Percentiles rank a stretch among this genome's conserved stretches.
These are phyloP conservation scores for Bucorvus abyssinicus DNA, from an alignment of 2,797 vertebrate genomes.

Conservation along the genomic window DNA sequence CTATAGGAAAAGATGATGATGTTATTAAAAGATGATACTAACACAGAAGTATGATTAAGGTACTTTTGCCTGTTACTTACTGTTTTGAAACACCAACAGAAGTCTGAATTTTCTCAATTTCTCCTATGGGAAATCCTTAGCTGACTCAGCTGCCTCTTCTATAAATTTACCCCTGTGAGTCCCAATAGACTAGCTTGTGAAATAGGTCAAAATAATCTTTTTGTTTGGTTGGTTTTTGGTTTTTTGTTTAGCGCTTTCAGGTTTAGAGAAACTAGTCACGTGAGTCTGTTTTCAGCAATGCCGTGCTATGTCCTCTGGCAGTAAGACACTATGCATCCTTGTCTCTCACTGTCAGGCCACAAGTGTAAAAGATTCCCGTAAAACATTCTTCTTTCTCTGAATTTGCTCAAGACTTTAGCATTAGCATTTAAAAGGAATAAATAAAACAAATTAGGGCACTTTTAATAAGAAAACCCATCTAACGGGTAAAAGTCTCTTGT, in stretches of 20 bases:
- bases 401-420: background rate
- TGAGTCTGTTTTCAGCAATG: background rate
- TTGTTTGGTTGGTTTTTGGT: too few species aligned
- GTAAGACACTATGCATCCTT: background rate
- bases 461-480: background rate
- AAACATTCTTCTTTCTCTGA: background rate
- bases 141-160: background rate
- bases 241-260: background rate
- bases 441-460: background rate
- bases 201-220: background rate
- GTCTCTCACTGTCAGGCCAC: background rate
- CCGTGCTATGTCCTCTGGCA: background rate
- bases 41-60: background rate
- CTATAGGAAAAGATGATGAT: background rate
- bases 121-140: background rate
- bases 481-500: background rate
- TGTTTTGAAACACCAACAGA: background rate
- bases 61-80: background rate
- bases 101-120: background rate
- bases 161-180: background rate
- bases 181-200: background rate
- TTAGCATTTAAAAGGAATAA: background rate
- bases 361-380: background rate
- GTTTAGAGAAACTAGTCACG: background rate
- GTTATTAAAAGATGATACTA: background rate